Evolutionary conservation across 2,888 invertebrate species (phyloP), one percentile per base, ranked within the genome.

Genomic region (Eurytoma adleriae): DNA sequence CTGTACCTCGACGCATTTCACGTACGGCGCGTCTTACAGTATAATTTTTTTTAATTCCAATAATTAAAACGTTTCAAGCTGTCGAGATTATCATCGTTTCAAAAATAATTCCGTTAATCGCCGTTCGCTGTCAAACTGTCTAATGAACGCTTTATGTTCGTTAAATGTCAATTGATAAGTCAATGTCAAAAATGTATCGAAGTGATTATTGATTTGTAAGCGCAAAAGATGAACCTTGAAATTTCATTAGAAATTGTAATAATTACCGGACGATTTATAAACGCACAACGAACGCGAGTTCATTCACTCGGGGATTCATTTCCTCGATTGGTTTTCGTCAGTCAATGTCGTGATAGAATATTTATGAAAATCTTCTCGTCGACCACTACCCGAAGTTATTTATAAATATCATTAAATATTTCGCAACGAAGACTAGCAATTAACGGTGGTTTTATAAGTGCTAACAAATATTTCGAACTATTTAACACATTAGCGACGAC

Each of bases 231-330:
- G 27, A 24, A 67, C 50, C 59, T 75, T 59, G 59, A 75, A 75
- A 59, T 50, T 50, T 67, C 27, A 75, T 75, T 59, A 68, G 61
- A 52, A 13, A 67, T 61, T 54, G 4, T n/a, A 52, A 40, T 69
- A 61, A 59, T 66, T 74, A 67, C 18, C n/a, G 1, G 40, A 56
- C 18, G 18, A 30, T 30, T 64, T 67, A 50, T 52, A 59, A 14
- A 27, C n/a, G 67, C 18, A 27, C 59, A 7, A 27, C 13, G 24
- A 16, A n/a, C 18, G 30, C 62, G 66, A 67, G 50, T 57, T 48
- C 30, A 5, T 70, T 70, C 70, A 54, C 68, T 27, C 56, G 27
- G 20, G 10, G n/a, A 14, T 62, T 30, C 1, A 62, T 24, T 61
- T 61, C 61, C 61, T 27, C 61, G 5, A 20, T 20, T 50, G 66